Evolutionary conservation across 2,113 vertebrate genomes (phyloP), one percentile per base, ranked within the genome.

Genomic region (Mesitornis unicolor): DNA sequence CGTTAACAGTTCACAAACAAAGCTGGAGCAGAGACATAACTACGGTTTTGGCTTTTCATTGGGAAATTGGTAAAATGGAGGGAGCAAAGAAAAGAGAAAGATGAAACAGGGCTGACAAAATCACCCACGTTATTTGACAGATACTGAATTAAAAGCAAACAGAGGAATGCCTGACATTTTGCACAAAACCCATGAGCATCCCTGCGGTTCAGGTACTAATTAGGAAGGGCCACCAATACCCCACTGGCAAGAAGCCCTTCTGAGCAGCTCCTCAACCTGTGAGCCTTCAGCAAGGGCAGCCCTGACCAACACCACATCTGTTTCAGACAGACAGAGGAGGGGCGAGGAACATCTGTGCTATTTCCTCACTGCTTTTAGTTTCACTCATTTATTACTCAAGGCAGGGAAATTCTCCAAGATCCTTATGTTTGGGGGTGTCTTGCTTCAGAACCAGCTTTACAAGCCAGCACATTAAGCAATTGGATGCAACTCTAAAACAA

Each of bases 1-100:
- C 2, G 31, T 78, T 92, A 96, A 64, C 28, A 68, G 61, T 90
- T 84, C 81, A 89, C 88, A 92, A 96, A 95, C 59, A 81, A 84
- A 90, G 26, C 38, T 81, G 22, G 12, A 85, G 36, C 80, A 29
- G 42, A 90, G 35, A 80, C 40, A 5, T 10, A 91, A 69, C 42
- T 42, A 38, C 7, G 9, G 1, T 31, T 81, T 75, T 14, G 12
- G 38, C 40, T 93, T 92, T 82, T 89, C 40, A 35, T 15, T 40
- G 9, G 57, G 29, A 92, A 87, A 87, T 16, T 31, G 28, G 31
- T 45, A 91, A 91, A 84, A 87, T 10, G 4, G 35, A 86, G 17
- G 16, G 26, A 92, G 68, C 11, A 68, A 75, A 81, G 18, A 81
- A 84, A 94, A 70, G 11, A 56, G 7, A 61, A 89, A 74, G 84